Evolutionary conservation across 1,140 invertebrate species (phyloP), one percentile per base, ranked within the genome.

Genomic region (Lutraria rhynchaena): DNA sequence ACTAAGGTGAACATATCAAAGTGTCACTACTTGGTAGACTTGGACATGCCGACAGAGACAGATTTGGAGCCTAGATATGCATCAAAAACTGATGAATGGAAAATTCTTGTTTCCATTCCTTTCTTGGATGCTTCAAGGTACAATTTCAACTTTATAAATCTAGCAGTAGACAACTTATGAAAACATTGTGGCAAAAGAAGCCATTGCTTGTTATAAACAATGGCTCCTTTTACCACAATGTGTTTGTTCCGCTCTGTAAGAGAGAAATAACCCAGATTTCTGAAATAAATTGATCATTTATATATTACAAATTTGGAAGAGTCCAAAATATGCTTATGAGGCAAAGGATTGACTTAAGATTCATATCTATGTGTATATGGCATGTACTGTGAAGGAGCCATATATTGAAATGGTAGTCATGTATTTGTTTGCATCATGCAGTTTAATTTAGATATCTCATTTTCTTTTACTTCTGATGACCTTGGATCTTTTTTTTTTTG

Each of bases 11-110:
- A 91, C 70, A 75, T 90, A 27, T 89, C 81, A n/a, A 84, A 74
- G 31, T 93, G 93, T 86, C 89, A 93, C 73, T 93, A 92, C 77
- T 92, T 99, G 13, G 93, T 99, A 55, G 98, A 99, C 92, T 94
- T 97, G 11, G 96, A 98, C 92, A 91, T 95, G n/a, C 95, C 94
- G 0, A 93, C 93, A 81, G 94, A 95, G 69, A 95, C 95, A 19
- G 84, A 90, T 7, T 88, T 95, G 27, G 96, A 99, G 92, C 97
- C 97, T 0, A 95, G 95, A 83, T 99, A 99, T 93, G 95, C 96
- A 11, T 93, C 93, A 80, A 93, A 95, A 83, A 93, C 90, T 3
- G 94, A 95, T 74, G 93, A 95, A 35, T 99, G 97, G 96, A 95
- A 94, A 53, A 90, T 96, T 3, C 90, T 98, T 33, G 95, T 95